These are phyloP conservation scores for Zootoca vivipara DNA, from an alignment of 2,113 vertebrate genomes.

Conservation along the genomic window DNA sequence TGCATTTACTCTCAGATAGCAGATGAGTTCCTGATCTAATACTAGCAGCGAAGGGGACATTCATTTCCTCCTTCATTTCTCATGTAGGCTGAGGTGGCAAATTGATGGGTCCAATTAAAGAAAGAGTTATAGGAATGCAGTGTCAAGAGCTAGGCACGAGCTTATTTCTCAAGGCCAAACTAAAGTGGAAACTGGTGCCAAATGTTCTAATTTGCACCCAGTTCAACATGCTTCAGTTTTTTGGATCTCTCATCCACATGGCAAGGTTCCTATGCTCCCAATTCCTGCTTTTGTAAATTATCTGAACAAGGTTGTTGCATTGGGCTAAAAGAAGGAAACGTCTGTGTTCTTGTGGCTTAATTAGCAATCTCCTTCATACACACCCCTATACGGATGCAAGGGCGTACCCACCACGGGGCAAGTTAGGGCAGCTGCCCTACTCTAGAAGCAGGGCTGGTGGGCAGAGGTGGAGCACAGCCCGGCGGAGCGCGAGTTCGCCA, in stretches of 20 bases:
- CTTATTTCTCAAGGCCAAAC: not conserved
- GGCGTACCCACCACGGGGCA: no score
- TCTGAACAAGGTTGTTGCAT: not conserved
- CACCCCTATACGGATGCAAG: not conserved
- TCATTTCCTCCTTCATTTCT: conserved; percentile 19
- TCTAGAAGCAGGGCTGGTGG: no score
- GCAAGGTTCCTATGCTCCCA: not conserved
- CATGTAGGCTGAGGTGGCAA: conserved; percentile 33
- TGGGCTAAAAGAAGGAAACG: not conserved
- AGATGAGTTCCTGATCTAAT: conserved; percentile 38
- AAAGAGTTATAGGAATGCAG: not conserved
- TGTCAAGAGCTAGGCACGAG: no score
- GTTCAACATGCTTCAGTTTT: not conserved
- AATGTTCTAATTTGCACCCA: not conserved
- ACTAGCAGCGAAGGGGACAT: conserved; percentile 43
- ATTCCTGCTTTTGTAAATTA: not conserved
- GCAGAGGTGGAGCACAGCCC: no score
- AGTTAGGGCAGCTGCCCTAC: no score
- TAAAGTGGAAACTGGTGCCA: not conserved
- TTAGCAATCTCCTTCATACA: not conserved
- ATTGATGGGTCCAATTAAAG: not conserved
- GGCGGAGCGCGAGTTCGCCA: no score
- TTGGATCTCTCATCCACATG: not conserved
- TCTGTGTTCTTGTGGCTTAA: not conserved
- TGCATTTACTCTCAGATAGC: conserved; percentile 47